Base-by-base conservation (phyloP, 2,888 invertebrate genomes). In the Athalia circularis region DNA sequence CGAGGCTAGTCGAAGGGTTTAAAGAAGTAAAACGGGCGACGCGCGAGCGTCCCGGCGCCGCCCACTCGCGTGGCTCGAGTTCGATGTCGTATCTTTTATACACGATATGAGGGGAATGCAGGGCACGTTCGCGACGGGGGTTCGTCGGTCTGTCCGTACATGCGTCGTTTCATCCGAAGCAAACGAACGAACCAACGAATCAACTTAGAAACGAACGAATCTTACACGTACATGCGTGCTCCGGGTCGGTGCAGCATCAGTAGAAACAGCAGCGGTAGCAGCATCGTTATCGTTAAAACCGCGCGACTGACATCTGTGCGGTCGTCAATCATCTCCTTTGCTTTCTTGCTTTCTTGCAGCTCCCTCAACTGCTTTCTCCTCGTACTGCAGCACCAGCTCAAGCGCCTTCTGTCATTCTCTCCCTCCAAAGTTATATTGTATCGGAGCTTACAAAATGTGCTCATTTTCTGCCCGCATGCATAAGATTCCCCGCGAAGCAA, bases 61-160 rank as follows among this genome's bases (percentile, higher is more conserved):
- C 86, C 86, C 84, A 87, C 85, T 87, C 86, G 85, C 86, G 86
- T 86, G 86, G 85, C 85, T 85, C 83, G 70, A 75, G 78, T 75
- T 80, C 77, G 59, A 78, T 78, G 65, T 76, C 64, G 65, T 43
- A 45, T 74, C 79, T 67, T 68, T 15, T 48, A 68, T 50, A 59
- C 47, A 43, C 45, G 67, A 43, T 72, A 47, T 15, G 43, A 80
- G 65, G 29, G 29, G 29, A 29, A 29, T 29, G 29, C 29, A 29
- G 29, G 29, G 65, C 54, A 70, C 65, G 45, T 76, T 78, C 81
- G 78, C 80, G 79, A 82, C 81, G 80, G 83, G 83, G 82, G 81
- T 81, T 80, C 81, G 64, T 72, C 43, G 75, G 64, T 52, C 47
- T n/a, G 65, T 29, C 15, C 29, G 29, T 29, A 29, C 29, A 29